Evolutionary conservation across 23 tunicate species (phyloP).

Genomic region (Styela plicata): DNA sequence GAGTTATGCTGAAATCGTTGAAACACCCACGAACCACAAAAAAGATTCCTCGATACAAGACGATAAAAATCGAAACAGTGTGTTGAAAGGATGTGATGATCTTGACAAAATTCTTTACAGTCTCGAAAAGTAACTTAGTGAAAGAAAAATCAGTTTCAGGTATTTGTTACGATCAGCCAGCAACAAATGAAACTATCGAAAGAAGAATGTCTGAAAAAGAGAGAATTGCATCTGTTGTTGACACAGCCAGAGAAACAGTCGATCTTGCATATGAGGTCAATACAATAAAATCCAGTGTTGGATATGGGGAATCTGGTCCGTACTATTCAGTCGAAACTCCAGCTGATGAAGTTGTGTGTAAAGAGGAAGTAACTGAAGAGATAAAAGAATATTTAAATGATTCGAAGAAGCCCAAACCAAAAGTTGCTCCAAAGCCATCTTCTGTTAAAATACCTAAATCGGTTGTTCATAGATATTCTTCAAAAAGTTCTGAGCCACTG

Average conservation of each 20-base stretch:
- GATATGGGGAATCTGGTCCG: not conserved
- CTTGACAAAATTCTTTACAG: not conserved
- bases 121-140: not conserved
- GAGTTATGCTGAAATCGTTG: not conserved
- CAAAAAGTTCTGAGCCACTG: not conserved
- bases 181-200: not conserved
- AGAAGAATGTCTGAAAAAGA: not conserved
- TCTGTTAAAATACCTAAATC: not conserved
- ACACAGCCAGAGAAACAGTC: not conserved
- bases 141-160: not conserved
- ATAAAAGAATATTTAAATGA: not conserved
- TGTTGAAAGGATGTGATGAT: not conserved
- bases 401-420: not conserved
- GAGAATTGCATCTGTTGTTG: not conserved
- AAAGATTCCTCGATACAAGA: not conserved
- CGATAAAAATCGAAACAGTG: not conserved
- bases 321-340: no score
- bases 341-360: no score
- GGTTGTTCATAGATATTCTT: not conserved
- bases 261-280: conserved; percentile 8
- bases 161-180: not conserved
- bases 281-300: not conserved
- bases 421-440: not conserved
- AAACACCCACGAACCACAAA: not conserved
- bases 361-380: no score